These are phyloP conservation scores for Eonycteris spelaea DNA, from an alignment of 2,113 vertebrate genomes.

Conservation along the genomic window DNA sequence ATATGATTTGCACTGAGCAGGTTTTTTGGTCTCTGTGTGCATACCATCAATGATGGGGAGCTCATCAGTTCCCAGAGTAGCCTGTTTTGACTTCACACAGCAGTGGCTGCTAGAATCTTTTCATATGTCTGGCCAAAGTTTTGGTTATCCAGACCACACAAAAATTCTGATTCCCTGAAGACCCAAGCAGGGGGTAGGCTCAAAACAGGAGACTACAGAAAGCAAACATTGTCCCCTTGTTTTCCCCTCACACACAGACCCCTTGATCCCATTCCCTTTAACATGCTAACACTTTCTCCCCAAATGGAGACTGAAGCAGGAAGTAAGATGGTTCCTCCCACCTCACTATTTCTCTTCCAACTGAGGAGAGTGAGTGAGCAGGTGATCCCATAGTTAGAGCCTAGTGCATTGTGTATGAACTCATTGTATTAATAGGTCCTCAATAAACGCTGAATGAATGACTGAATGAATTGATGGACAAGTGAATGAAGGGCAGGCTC, in stretches of 20 bases:
- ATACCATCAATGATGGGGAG: background rate
- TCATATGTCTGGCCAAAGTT: background rate
- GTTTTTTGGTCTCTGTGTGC: conserved; percentile 20
- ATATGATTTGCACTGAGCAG: background rate
- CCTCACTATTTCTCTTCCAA: background rate
- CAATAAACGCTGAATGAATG: conserved; percentile 23
- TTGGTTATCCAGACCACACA: background rate
- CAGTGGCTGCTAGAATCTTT: background rate
- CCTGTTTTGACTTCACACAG: background rate
- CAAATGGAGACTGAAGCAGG: background rate
- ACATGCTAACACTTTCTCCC: background rate
- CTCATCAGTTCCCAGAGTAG: background rate
- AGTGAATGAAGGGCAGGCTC: background rate
- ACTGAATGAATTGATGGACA: background rate
- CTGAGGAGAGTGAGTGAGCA: background rate
- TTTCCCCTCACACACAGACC: background rate
- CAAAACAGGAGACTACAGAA: background rate
- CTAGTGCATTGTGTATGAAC: background rate
- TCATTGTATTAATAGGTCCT: background rate
- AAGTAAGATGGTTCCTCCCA: background rate
- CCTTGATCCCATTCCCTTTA: background rate
- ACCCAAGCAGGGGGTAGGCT: background rate
- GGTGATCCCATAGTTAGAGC: background rate
- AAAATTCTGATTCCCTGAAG: conserved; percentile 9
- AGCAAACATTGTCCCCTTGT: background rate